Base-by-base conservation (phyloP, 2,113 vertebrate species). In the Nannobrachium achirus region DNA sequence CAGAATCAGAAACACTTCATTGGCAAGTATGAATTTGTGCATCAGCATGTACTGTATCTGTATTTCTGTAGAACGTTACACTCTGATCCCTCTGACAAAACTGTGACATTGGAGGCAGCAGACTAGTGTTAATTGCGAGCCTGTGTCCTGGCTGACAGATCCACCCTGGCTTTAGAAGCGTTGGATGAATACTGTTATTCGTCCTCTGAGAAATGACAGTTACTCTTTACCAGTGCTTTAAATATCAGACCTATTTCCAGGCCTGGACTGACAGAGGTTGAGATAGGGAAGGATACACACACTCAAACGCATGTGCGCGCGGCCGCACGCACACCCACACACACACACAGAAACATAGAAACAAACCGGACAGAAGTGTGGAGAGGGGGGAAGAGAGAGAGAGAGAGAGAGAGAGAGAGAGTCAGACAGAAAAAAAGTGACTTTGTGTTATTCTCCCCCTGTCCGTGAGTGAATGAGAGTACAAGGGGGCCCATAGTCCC, bases 241-340 rank as follows among this genome's bases (percentile, higher is more conserved):
- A 90, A 90, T 82, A 87, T 86, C 89, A 88, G 79, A 51, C 70
- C 86, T 85, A 81, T 81, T 86, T 82, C 61, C 71, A 56, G 68
- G 69, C 53, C 42, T 48, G 2, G 20, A 4, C 13, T 39, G 56
- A 75, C 69, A 79, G 63, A 79, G 76, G 67, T 75, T 39, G 59
- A 58, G 82, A 81, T 77, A 79, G 81, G 51, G 56, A 66, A 38
- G 59, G 41, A 75, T 59, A 66, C 56, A 45, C 62, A 10, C n/a
- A 57, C n/a, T n/a, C 6, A 33, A 2, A 25, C 20, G 4, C 20
- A 4, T 4, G 6, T 2, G 25, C 25, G 3, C 25, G 25, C 25
- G 6, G 3, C 3, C 3, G 25, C 25, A 33, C 4, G 4, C 25
- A 2, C 25, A 33, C 25, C 3, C 25, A 33, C 25, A 33, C n/a